Conservation (phyloP, 1,140 invertebrate genomes). For the Ylistrum balloti region DNA sequence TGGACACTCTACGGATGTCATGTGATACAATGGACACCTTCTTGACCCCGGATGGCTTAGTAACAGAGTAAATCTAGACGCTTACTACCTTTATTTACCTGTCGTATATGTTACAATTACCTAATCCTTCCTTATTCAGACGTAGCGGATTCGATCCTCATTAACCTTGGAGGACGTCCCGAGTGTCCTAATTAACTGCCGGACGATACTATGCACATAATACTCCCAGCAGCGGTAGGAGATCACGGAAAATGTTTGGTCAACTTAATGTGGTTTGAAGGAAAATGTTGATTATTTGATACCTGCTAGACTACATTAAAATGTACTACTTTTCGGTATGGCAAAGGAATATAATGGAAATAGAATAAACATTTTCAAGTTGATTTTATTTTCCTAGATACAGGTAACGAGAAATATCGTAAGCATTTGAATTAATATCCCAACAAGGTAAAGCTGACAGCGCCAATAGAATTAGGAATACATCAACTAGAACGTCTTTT, state of each 20-base stretch:
- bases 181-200: not conserved
- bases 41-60: not conserved
- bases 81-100: not conserved
- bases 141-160: constrained; percentile 16
- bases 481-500: not conserved
- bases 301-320: no score
- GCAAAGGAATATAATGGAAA: no score
- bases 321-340: no score
- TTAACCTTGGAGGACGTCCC: not conserved
- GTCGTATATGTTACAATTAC: constrained; percentile 1
- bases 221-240: not conserved
- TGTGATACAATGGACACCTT: not conserved
- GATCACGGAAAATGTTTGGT: not conserved
- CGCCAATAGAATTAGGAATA: not conserved
- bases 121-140: not conserved
- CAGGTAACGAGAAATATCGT: no score
- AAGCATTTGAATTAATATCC: not conserved
- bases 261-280: not conserved
- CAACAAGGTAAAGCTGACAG: not conserved
- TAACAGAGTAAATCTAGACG: not conserved
- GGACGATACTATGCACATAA: not conserved
- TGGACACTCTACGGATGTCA: not conserved
- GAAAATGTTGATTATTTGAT: not conserved
- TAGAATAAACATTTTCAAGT: no score
- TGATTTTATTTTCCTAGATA: no score